Evolutionary conservation across 2,113 vertebrate species (phyloP).

Genomic region (Redunca redunca): DNA sequence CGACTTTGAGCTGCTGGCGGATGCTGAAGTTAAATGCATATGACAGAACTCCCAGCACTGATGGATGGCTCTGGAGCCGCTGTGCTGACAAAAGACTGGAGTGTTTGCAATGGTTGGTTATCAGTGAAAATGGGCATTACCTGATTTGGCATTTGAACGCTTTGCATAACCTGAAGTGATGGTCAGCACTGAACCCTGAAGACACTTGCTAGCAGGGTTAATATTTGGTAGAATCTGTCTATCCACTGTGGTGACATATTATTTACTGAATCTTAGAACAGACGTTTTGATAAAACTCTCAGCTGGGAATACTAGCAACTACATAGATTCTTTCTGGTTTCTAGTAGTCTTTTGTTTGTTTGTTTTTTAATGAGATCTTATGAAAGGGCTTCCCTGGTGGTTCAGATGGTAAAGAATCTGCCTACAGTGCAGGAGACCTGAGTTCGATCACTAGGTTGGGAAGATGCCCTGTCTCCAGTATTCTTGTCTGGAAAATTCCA

Average conservation of each 20-base stretch:
- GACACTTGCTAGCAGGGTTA: conserved; percentile 74
- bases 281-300: neutral
- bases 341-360: neutral
- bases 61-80: conserved; percentile 78
- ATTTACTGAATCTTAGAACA: conserved; percentile 40
- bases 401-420: neutral
- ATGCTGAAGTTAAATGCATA: conserved; percentile 77
- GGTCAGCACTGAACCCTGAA: conserved; percentile 78
- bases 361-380: neutral
- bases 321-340: neutral
- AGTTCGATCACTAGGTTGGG: neutral
- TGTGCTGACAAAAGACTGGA: conserved; percentile 76
- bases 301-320: neutral
- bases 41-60: conserved; percentile 81
- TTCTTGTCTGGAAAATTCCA: neutral
- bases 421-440: neutral
- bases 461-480: neutral
- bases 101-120: conserved; percentile 76
- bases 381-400: neutral
- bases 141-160: conserved; percentile 73
- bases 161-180: conserved; percentile 79
- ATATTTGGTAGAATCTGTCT: conserved; percentile 73
- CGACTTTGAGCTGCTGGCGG: conserved; percentile 71
- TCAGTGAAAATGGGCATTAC: conserved; percentile 81
- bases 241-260: conserved; percentile 52